Conservation (phyloP, 1,140 invertebrate genomes). For the Kradibia gibbosae region DNA sequence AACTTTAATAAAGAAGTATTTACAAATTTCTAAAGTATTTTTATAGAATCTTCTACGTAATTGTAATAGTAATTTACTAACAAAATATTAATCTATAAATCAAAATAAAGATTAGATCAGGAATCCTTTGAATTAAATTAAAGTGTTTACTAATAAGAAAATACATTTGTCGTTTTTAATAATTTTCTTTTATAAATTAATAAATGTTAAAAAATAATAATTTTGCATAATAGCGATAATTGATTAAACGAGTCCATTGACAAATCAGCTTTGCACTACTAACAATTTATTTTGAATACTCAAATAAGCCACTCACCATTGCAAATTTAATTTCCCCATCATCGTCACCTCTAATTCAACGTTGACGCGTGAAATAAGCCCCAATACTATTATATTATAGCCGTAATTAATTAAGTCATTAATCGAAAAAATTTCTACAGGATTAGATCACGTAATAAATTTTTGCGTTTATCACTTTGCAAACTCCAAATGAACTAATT, state of each 20-base stretch:
- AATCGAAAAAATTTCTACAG: no score
- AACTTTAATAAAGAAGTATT: no score
- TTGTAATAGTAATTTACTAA: no score
- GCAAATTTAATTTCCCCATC: slow-evolving; percentile 19
- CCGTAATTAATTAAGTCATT: background rate
- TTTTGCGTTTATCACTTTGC: no score
- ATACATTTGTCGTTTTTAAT: background rate
- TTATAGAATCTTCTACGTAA: no score
- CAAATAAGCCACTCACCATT: slow-evolving; percentile 3
- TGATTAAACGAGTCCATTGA: slow-evolving; percentile 35
- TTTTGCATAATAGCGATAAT: slow-evolving; percentile 7
- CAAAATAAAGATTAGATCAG: no score
- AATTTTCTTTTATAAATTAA: slow-evolving; percentile 5
- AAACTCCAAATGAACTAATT: no score
- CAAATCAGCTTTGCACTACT: background rate
- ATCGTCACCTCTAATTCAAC: slow-evolving; percentile 12
- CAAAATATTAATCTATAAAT: no score
- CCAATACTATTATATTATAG: background rate
- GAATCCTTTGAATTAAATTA: no score
- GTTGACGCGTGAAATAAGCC: background rate
- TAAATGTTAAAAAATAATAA: background rate
- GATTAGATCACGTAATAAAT: no score
- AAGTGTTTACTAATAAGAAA: background rate
- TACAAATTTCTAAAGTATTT: no score
- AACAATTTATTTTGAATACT: slow-evolving; percentile 26